These are phyloP conservation scores for Drosophila dunni DNA, from an alignment of 1,140 invertebrate species.

Conservation along the genomic window DNA sequence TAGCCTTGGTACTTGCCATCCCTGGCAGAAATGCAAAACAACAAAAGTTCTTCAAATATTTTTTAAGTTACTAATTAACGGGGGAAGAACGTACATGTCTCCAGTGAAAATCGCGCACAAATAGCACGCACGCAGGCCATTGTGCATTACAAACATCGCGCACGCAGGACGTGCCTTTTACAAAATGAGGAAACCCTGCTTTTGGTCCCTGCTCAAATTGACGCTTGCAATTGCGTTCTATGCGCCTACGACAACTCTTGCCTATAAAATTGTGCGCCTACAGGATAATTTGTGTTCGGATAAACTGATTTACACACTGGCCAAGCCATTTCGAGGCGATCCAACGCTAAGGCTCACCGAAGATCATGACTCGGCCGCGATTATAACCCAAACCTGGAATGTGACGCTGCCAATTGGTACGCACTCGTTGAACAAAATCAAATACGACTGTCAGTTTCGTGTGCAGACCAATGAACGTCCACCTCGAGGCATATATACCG, in stretches of 20 bases:
- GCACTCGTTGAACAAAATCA: conserved; percentile 71
- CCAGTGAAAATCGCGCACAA: conserved; percentile 2
- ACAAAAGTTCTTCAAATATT: conserved; percentile 38
- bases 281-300: conserved; percentile 78
- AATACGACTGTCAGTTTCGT: conserved; percentile 77
- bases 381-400: conserved; percentile 79
- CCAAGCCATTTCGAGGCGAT: conserved; percentile 74
- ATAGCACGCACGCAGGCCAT: conserved; percentile 24
- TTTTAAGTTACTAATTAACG: conserved; percentile 14
- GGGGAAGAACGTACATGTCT: conserved; percentile 35
- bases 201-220: conserved; percentile 37
- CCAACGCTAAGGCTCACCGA: conserved; percentile 69
- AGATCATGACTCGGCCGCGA: conserved; percentile 74
- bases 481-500: conserved; percentile 73
- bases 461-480: conserved; percentile 71
- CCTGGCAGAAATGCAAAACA: conserved; percentile 50
- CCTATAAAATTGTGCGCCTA: conserved; percentile 58
- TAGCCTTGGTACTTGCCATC: conserved; percentile 30
- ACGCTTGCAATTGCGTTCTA: conserved; percentile 40
- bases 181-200: conserved; percentile 45
- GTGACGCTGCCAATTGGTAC: conserved; percentile 65
- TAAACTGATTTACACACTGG: conserved; percentile 62
- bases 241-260: conserved; percentile 22
- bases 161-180: conserved; percentile 37
- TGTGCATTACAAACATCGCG: conserved; percentile 3